phyloP scores from a whole-genome alignment of 2,888 invertebrate genomes.

The Melolontha melolontha region DNA sequence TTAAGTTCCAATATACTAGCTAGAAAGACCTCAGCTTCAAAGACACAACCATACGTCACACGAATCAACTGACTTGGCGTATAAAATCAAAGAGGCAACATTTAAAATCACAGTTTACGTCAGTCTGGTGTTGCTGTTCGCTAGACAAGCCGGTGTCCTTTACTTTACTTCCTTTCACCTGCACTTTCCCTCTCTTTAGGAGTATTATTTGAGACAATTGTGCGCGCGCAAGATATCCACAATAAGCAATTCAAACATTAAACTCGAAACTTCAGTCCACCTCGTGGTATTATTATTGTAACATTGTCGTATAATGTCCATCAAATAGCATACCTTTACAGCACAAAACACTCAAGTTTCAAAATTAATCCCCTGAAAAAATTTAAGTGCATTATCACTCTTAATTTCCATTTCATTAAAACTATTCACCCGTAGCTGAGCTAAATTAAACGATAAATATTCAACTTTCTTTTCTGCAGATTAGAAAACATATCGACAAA shows the following conservation, averaged over 20 bases:
- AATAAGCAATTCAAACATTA: constrained; percentile 48
- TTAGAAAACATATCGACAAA: constrained; percentile 20
- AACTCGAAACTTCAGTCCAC: constrained; percentile 48
- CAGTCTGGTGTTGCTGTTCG: constrained; percentile 41
- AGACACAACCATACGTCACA: constrained; percentile 21
- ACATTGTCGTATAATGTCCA: constrained; percentile 43
- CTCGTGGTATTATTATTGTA: constrained; percentile 51
- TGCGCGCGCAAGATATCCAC: constrained; percentile 51
- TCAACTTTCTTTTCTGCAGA: constrained; percentile 20
- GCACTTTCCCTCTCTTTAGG: constrained; percentile 55
- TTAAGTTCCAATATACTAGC: constrained; percentile 2
- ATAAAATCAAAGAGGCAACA: constrained; percentile 32
- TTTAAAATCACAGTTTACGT: constrained; percentile 39
- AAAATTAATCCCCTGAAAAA: constrained; percentile 13
- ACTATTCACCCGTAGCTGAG: neutral
- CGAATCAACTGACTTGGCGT: constrained; percentile 23
- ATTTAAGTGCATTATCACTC: constrained; percentile 4
- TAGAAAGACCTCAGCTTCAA: constrained; percentile 11
- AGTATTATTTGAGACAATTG: constrained; percentile 48
- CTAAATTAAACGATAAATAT: neutral
- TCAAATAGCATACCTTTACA: constrained; percentile 19
- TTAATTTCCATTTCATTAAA: constrained; percentile 8
- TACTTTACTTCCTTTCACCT: constrained; percentile 53
- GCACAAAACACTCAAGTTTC: constrained; percentile 9
- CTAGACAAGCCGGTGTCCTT: constrained; percentile 50